These are phyloP conservation scores for Chrysemys picta DNA, from an alignment of 2,113 vertebrate genomes.

Conservation along the genomic window DNA sequence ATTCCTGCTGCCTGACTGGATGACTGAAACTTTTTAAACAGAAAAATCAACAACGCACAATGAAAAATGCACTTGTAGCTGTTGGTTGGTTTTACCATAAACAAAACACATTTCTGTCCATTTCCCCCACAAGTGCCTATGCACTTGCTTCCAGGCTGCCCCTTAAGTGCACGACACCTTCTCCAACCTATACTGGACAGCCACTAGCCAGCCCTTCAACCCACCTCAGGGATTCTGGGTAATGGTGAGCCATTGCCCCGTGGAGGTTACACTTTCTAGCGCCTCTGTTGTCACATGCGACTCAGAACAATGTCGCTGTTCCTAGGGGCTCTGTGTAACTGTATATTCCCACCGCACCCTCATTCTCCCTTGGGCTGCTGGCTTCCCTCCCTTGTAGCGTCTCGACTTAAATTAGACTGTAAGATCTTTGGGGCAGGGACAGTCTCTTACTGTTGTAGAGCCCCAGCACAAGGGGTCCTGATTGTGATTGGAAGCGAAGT, in stretches of 20 bases:
- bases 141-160: background rate
- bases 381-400: background rate
- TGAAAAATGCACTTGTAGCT: background rate
- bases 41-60: background rate
- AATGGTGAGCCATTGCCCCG: background rate
- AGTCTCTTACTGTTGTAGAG: background rate
- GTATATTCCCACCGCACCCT: background rate
- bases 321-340: background rate
- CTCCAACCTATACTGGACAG: background rate
- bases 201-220: background rate
- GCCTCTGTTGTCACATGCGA: background rate
- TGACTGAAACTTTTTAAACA: background rate
- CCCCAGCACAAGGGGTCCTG: background rate
- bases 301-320: background rate
- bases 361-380: no score
- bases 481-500: background rate
- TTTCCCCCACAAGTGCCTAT: background rate
- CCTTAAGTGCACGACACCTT: background rate
- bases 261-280: background rate
- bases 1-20: background rate
- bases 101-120: background rate
- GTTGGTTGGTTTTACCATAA: rapidly evolving
- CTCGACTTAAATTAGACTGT: background rate
- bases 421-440: background rate
- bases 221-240: background rate